Percentiles rank a stretch among this genome's conserved stretches.
These are phyloP conservation scores for Perca schrenkii DNA, from an alignment of 2,113 vertebrate genomes.

Conservation along the genomic window DNA sequence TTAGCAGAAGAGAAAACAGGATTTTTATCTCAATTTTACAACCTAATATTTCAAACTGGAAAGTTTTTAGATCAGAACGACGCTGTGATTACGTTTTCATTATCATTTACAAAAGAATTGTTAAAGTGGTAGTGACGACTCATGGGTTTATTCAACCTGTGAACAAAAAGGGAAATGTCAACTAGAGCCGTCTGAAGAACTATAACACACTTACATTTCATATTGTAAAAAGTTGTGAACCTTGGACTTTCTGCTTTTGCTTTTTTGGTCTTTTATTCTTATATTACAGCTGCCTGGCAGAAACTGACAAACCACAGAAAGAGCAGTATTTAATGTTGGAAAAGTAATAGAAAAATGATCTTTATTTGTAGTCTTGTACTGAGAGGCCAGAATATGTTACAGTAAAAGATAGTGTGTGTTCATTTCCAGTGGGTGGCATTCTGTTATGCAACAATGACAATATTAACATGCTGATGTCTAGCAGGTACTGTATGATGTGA, in stretches of 20 bases:
- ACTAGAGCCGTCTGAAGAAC: neutral
- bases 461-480: neutral
- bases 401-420: neutral
- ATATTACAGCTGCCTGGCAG: neutral
- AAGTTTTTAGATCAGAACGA: conserved; percentile 35
- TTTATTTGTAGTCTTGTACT: too few relatives aligned
- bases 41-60: conserved; percentile 37
- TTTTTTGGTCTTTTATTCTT: neutral
- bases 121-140: neutral
- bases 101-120: conserved; percentile 5
- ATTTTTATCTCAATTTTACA: conserved; percentile 53
- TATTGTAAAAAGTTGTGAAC: neutral
- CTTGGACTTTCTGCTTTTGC: neutral
- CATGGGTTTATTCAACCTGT: neutral
- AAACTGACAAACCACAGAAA: neutral
- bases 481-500: neutral
- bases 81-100: conserved; percentile 40
- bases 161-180: conserved; percentile 16
- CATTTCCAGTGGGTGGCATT: neutral
- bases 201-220: neutral
- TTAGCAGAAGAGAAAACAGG: conserved; percentile 49
- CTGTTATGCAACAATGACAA: neutral
- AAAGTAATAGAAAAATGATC: neutral
- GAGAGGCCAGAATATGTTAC: neutral
- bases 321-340: neutral